Evolutionary conservation across 2,113 vertebrate genomes (phyloP).

Genomic region (Gorilla gorilla): DNA sequence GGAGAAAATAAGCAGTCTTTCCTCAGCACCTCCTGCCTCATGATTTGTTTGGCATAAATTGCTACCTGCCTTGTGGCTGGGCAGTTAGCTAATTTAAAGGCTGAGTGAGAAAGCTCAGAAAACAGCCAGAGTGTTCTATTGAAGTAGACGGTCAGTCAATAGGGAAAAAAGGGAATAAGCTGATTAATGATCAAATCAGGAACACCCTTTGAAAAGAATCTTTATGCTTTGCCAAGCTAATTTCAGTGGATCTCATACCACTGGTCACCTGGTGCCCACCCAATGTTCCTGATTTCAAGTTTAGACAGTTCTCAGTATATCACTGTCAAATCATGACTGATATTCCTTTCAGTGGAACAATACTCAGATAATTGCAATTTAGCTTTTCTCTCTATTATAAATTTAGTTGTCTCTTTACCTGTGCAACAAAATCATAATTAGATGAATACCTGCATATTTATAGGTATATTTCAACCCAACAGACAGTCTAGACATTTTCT

Average conservation of each 20-base stretch:
- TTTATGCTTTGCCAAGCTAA: background rate
- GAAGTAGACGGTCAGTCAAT: constrained; percentile 67
- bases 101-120: constrained; percentile 64
- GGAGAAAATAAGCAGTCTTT: constrained; percentile 64
- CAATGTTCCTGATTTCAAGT: constrained; percentile 33
- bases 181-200: constrained; percentile 59
- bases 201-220: constrained; percentile 43
- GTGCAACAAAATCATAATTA: background rate
- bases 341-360: constrained; percentile 7
- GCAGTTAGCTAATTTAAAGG: constrained; percentile 74
- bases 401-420: background rate
- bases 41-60: constrained; percentile 76
- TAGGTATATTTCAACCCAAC: background rate
- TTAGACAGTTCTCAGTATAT: background rate
- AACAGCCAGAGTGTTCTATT: constrained; percentile 54
- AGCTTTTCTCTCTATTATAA: background rate
- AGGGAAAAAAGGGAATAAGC: constrained; percentile 36
- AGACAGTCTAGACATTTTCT: background rate
- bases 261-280: background rate
- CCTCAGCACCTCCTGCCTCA: constrained; percentile 48
- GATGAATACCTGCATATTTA: background rate
- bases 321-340: constrained; percentile 22
- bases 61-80: constrained; percentile 71
- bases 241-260: constrained; percentile 2
- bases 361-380: constrained; percentile 30